Conservation (phyloP, 2,888 invertebrate genomes). For the Pseudococcus jackbeardsleyi region DNA sequence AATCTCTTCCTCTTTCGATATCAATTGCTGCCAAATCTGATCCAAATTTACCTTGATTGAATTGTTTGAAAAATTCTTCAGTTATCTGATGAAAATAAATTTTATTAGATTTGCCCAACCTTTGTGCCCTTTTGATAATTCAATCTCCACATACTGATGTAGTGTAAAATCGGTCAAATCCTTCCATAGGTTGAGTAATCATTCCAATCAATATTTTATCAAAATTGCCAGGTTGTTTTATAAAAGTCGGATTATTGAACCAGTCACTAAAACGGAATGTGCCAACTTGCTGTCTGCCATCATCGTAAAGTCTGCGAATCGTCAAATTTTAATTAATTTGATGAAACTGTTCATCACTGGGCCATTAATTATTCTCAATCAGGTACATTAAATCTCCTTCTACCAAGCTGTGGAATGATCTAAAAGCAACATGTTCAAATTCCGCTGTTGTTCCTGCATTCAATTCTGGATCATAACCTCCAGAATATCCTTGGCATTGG, state of each 20-base stretch:
- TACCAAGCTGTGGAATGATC: constrained; percentile 18
- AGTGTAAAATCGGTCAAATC: constrained; percentile 21
- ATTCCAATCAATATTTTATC: constrained; percentile 39
- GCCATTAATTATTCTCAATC: background rate
- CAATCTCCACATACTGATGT: background rate
- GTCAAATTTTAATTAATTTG: background rate
- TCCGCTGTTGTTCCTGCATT: constrained; percentile 17
- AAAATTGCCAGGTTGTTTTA: constrained; percentile 13
- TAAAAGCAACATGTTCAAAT: constrained; percentile 38
- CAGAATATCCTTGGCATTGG: background rate
- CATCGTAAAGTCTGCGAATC: constrained; percentile 1
- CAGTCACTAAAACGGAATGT: constrained; percentile 1
- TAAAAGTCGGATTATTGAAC: background rate
- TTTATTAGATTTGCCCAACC: background rate
- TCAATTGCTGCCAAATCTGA: constrained; percentile 82
- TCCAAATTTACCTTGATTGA: constrained; percentile 70
- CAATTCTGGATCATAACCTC: background rate
- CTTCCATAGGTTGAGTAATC: background rate
- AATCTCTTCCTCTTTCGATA: constrained; percentile 85
- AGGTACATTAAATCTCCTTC: background rate
- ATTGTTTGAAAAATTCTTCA: constrained; percentile 65
- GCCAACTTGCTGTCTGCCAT: background rate
- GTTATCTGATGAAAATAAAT: constrained; percentile 61
- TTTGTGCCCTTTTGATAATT: too few relatives aligned
- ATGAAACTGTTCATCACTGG: background rate